Evolutionary conservation across 53 echinoderm and acorn worm species (phyloP).

Genomic region (Echinarachnius parma): DNA sequence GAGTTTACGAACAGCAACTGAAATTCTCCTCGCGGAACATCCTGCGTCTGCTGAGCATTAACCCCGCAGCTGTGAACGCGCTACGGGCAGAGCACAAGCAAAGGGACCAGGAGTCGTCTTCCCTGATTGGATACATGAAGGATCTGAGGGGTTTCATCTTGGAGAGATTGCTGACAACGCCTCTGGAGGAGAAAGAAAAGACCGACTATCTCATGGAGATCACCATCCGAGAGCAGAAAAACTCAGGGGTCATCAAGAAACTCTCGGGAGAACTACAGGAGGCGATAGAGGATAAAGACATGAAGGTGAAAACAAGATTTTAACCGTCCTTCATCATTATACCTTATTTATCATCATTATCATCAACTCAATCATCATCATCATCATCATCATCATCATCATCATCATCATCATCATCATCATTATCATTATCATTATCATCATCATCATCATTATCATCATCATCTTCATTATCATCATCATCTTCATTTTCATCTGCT

Average conservation of each 20-base stretch:
- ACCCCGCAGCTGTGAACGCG: conserved; percentile 78
- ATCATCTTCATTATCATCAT: too few species aligned
- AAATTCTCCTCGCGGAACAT: conserved; percentile 75
- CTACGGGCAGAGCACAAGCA: conserved; percentile 60
- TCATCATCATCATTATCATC: too few species aligned
- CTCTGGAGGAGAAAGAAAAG: conserved; percentile 93
- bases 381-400: too few species aligned
- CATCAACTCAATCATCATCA: not conserved
- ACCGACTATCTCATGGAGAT: conserved; percentile 86
- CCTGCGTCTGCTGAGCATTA: conserved; percentile 71
- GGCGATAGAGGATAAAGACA: conserved; percentile 85
- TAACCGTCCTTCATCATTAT: not conserved
- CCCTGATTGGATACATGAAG: conserved; percentile 68
- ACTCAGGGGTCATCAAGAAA: conserved; percentile 90
- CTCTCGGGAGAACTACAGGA: conserved; percentile 75
- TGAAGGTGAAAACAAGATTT: conserved; percentile 53
- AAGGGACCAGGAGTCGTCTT: conserved; percentile 65
- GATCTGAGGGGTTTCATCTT: conserved; percentile 86
- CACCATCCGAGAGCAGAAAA: conserved; percentile 88
- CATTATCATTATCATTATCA: too few species aligned
- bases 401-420: too few species aligned
- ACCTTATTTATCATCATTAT: not conserved
- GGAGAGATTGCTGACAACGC: conserved; percentile 87
- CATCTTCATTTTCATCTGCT: too few species aligned
- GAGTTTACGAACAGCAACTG: conserved; percentile 61